phyloP scores from a whole-genome alignment of 64 coral and sea anemone genomes.

The Trachythela sp. region DNA sequence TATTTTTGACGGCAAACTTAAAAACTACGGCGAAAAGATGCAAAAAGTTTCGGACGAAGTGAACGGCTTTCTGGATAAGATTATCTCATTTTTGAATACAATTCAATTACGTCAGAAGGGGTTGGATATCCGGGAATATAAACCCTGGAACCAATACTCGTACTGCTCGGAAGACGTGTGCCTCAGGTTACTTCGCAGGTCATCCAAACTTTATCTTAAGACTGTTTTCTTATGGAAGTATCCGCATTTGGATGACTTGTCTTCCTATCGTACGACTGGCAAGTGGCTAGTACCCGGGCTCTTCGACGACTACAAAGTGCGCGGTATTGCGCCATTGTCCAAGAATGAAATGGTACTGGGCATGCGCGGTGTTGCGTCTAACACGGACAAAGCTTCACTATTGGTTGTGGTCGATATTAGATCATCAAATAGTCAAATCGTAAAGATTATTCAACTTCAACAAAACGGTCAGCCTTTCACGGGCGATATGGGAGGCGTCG shows the following conservation, averaged over 20 bases:
- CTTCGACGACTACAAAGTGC: conserved; percentile 87
- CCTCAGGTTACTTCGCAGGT: conserved; percentile 66
- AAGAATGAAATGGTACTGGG: conserved; percentile 52
- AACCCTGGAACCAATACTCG: conserved; percentile 64
- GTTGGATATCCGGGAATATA: conserved; percentile 55
- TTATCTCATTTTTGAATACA: conserved; percentile 70
- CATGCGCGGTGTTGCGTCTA: conserved; percentile 83
- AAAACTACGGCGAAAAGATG: conserved; percentile 63
- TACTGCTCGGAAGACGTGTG: conserved; percentile 89
- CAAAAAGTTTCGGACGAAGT: conserved; percentile 59
- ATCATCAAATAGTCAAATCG: background rate
- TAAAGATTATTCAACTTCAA: conserved; percentile 71
- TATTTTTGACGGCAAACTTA: conserved; percentile 59
- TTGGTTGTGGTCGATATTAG: conserved; percentile 65
- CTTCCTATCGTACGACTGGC: conserved; percentile 67
- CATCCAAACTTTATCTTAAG: conserved; percentile 67
- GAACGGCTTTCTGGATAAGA: conserved; percentile 79
- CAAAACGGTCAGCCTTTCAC: conserved; percentile 35
- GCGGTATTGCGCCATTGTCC: conserved; percentile 69
- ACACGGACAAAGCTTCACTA: conserved; percentile 63
- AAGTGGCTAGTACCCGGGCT: conserved; percentile 84
- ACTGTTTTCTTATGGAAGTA: conserved; percentile 90
- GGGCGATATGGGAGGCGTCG: conserved; percentile 71
- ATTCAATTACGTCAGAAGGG: conserved; percentile 78
- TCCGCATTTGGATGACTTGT: conserved; percentile 88